Conservation (phyloP, 1,140 invertebrate genomes). For the Bombus cullumanus region DNA sequence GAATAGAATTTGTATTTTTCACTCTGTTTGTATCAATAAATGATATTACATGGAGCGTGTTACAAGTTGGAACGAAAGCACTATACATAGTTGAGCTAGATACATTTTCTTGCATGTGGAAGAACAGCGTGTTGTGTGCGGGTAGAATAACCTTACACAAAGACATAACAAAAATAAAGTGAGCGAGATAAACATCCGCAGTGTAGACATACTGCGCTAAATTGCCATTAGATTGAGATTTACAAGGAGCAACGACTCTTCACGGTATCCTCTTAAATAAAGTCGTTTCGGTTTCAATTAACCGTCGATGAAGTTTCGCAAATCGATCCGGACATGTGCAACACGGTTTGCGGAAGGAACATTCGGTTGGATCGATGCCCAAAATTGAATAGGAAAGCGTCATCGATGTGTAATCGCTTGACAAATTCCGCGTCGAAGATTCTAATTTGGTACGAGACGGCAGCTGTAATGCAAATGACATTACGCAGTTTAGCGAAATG, state of each 20-base stretch:
- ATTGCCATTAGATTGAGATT: not conserved
- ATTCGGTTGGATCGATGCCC: not conserved
- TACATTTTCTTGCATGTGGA: conserved; percentile 55
- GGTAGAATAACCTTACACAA: conserved; percentile 23
- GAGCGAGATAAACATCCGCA: not conserved
- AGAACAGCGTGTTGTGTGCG: not conserved
- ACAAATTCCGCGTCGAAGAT: conserved; percentile 16
- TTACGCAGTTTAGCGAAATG: conserved; percentile 18
- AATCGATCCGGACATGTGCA: not conserved
- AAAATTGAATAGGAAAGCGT: not conserved
- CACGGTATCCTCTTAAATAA: not conserved
- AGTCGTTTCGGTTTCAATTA: not conserved
- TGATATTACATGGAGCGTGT: not conserved
- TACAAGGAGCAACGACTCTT: no score
- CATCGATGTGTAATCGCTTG: not conserved
- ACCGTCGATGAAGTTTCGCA: not conserved
- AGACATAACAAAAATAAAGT: conserved; percentile 3
- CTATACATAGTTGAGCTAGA: conserved; percentile 64
- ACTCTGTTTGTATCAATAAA: conserved; percentile 7
- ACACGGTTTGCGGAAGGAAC: not conserved
- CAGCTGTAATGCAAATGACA: not conserved
- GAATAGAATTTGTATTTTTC: not conserved
- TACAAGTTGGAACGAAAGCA: conserved; percentile 22
- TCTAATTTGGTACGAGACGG: not conserved
- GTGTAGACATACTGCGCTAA: not conserved